Percentiles rank a stretch among this genome's conserved stretches.
Conservation (phyloP, 2,113 vertebrate genomes). For the Pleuronectes platessa region DNA sequence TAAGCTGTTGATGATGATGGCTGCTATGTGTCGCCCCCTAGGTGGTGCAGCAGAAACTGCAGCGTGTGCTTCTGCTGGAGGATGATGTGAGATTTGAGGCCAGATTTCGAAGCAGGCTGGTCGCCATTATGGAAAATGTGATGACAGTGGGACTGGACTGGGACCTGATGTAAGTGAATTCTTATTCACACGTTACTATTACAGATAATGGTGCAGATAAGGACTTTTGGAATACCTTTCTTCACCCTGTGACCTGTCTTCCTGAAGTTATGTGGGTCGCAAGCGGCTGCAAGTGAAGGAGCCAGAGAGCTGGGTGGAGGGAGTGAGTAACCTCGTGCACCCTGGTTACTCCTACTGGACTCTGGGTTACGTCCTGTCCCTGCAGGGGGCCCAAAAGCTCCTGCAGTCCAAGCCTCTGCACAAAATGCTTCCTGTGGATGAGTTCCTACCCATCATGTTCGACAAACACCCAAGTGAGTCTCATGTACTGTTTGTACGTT, state of each 20-base stretch:
- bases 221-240: too few species aligned
- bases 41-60: constrained; percentile 83
- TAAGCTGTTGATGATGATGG: not conserved
- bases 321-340: constrained; percentile 85
- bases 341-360: constrained; percentile 94
- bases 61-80: constrained; percentile 87
- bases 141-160: constrained; percentile 83
- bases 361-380: constrained; percentile 86
- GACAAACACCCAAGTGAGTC: constrained; percentile 92
- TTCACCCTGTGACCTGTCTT: not conserved
- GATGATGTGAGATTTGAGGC: constrained; percentile 90
- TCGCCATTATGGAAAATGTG: constrained; percentile 85
- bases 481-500: not conserved
- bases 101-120: constrained; percentile 86
- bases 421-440: constrained; percentile 93
- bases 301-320: constrained; percentile 79
- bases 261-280: constrained; percentile 87
- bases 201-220: too few species aligned
- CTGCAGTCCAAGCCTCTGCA: constrained; percentile 85
- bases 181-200: not conserved
- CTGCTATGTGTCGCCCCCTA: constrained; percentile 57
- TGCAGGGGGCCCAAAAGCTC: constrained; percentile 89
- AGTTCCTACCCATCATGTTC: constrained; percentile 92
- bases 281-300: constrained; percentile 89
- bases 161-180: constrained; percentile 88